Evolutionary conservation across 2,113 vertebrate species (phyloP).

Genomic region (Plestiodon gilberti): DNA sequence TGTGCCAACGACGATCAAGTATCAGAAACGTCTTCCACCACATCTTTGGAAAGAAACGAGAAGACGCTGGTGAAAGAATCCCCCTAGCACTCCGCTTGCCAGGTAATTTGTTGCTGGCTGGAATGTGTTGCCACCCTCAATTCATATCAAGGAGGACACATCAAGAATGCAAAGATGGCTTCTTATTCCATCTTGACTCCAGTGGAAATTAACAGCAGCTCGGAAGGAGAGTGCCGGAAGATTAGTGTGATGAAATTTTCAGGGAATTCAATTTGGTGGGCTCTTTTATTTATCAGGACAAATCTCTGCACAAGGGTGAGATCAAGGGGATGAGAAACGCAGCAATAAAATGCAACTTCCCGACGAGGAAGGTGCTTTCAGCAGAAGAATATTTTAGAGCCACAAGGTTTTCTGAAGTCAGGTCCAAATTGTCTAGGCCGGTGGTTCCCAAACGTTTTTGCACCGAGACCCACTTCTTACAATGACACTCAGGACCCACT

Average conservation of each 20-base stretch:
- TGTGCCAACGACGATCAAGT: not conserved
- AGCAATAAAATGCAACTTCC: not conserved
- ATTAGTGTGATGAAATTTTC: not conserved
- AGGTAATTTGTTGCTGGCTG: conserved; percentile 33
- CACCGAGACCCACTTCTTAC: too few relatives aligned
- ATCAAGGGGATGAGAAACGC: not conserved
- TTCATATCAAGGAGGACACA: not conserved
- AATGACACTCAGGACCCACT: too few relatives aligned
- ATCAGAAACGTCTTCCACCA: not conserved
- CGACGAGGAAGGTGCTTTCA: not conserved
- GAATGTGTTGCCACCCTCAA: not conserved
- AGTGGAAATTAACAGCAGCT: not conserved
- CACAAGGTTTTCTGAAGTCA: too few relatives aligned
- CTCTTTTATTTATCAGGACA: not conserved
- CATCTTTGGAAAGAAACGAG: too few relatives aligned
- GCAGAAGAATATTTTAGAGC: not conserved
- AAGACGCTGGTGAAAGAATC: conserved; percentile 41
- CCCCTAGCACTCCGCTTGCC: not conserved
- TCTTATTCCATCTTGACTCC: not conserved
- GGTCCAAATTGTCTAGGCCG: too few relatives aligned
- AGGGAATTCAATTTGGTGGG: not conserved
- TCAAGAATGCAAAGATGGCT: not conserved
- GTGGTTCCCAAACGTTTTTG: too few relatives aligned
- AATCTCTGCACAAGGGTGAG: not conserved
- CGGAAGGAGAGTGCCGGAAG: rapidly evolving